Percentiles rank a stretch among this genome's conserved stretches.
Evolutionary conservation across 2,113 vertebrate genomes (phyloP).

Genomic region (Dipodomys ordii): DNA sequence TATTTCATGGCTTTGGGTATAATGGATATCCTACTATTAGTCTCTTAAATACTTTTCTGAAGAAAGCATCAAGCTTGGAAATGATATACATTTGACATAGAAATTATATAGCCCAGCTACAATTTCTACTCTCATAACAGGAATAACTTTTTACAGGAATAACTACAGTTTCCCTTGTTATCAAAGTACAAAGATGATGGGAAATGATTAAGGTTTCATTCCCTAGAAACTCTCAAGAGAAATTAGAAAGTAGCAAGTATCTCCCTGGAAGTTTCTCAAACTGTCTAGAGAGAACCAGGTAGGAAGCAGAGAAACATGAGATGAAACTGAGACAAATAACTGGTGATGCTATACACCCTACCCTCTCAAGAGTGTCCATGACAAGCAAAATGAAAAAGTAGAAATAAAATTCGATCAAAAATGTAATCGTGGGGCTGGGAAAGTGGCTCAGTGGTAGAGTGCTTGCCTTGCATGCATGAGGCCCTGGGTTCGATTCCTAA

Average conservation of each 20-base stretch:
- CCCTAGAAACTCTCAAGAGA: slow-evolving; percentile 6
- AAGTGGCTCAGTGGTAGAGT: too few relatives aligned
- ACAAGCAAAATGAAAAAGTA: background rate
- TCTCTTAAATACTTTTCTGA: background rate
- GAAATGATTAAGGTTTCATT: background rate
- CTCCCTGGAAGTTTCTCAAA: background rate
- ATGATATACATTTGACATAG: background rate
- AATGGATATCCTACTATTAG: background rate
- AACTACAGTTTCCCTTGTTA: background rate
- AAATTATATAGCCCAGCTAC: background rate
- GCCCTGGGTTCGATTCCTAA: too few relatives aligned
- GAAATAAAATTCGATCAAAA: slow-evolving; percentile 29
- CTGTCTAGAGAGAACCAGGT: background rate
- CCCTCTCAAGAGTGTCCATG: background rate
- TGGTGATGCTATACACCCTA: background rate
- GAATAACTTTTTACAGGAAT: background rate
- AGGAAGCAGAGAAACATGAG: background rate
- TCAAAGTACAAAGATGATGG: background rate
- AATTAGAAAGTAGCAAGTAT: background rate
- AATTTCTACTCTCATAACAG: background rate
- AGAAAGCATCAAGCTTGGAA: slow-evolving; percentile 8
- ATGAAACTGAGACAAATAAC: slow-evolving; percentile 24
- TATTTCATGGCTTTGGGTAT: slow-evolving; percentile 9
- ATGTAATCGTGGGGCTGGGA: too few relatives aligned
- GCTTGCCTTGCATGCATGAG: too few relatives aligned